A percentile compares a stretch with the other conserved stretches of the same genome.
Conservation (phyloP, 2,888 invertebrate species). For the Cheilosia pagana region DNA sequence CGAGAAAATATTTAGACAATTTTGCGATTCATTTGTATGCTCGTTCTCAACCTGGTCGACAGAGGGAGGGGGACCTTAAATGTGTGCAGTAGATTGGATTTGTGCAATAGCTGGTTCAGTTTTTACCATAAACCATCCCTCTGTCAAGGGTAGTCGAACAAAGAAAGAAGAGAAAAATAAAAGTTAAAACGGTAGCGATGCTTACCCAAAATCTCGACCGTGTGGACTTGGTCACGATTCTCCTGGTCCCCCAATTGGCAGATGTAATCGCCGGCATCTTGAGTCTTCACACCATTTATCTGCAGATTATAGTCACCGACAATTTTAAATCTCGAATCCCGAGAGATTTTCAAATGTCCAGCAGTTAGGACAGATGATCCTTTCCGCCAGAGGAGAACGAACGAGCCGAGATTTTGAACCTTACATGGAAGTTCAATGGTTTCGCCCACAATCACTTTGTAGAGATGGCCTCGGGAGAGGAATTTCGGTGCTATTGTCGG, state of each 20-base stretch:
- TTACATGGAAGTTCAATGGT: constrained; percentile 91
- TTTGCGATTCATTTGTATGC: constrained; percentile 14
- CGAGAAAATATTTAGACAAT: constrained; percentile 72
- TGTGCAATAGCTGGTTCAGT: constrained; percentile 19
- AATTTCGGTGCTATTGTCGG: constrained; percentile 87
- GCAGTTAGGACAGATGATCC: constrained; percentile 89
- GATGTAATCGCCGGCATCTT: constrained; percentile 89
- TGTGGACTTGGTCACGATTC: constrained; percentile 88
- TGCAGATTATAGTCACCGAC: constrained; percentile 89
- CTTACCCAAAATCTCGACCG: constrained; percentile 87
- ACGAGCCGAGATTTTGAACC: constrained; percentile 89
- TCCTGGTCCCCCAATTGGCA: constrained; percentile 90
- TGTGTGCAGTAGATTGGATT: constrained; percentile 1
- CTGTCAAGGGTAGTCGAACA: background rate
- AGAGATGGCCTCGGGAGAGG: constrained; percentile 90
- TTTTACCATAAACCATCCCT: constrained; percentile 52
- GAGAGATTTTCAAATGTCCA: constrained; percentile 88
- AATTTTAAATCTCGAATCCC: constrained; percentile 87
- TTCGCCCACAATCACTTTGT: constrained; percentile 91
- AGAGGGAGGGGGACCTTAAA: constrained; percentile 17
- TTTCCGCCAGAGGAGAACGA: constrained; percentile 88
- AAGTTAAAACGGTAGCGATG: background rate
- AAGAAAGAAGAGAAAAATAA: background rate
- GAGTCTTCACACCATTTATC: constrained; percentile 88
- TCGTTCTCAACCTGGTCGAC: constrained; percentile 3